Evolutionary conservation across 2,888 invertebrate species (phyloP).

Genomic region (Synergus laeviventris): DNA sequence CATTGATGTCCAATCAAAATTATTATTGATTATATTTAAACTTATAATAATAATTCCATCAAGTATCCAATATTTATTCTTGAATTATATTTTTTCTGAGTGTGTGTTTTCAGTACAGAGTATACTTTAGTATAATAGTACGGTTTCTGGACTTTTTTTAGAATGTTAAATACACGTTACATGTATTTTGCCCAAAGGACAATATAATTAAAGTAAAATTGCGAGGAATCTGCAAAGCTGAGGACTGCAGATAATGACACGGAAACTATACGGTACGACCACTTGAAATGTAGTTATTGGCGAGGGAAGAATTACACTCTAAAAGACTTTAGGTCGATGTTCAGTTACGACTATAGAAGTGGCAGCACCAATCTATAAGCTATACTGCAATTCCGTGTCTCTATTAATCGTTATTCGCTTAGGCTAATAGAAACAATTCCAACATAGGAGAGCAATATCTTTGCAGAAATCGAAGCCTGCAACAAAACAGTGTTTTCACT

Average conservation of each 20-base stretch:
- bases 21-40: background rate
- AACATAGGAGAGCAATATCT: conserved; percentile 32
- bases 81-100: background rate
- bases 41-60: background rate
- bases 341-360: conserved; percentile 12
- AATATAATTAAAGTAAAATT: conserved; percentile 8
- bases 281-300: conserved; percentile 54
- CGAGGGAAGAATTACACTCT: conserved; percentile 54
- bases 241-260: conserved; percentile 25
- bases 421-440: conserved; percentile 27
- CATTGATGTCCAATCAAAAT: conserved; percentile 23
- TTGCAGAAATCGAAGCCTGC: background rate
- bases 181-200: conserved; percentile 5
- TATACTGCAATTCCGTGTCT: background rate
- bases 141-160: background rate
- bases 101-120: background rate
- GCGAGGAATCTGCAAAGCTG: background rate
- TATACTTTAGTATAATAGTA: background rate
- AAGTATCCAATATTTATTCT: background rate
- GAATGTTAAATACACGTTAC: background rate
- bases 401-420: conserved; percentile 19
- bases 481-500: conserved; percentile 33
- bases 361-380: conserved; percentile 22
- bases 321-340: conserved; percentile 7
- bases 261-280: conserved; percentile 1